These are phyloP conservation scores for Acrocephalus scirpaceus DNA, from an alignment of 2,797 vertebrate species.

Conservation along the genomic window DNA sequence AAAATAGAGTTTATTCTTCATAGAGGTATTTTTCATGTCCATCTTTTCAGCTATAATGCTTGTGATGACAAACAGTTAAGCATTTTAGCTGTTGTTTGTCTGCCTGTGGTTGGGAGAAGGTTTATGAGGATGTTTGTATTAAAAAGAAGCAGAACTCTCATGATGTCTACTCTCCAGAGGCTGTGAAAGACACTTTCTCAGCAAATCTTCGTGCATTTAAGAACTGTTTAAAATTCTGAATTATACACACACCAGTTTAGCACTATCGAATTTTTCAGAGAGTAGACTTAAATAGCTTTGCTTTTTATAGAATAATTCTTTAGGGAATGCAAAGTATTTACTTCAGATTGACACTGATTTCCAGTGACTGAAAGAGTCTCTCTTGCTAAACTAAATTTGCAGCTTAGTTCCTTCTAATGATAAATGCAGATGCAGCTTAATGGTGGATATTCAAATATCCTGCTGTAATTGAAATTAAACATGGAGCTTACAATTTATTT, in stretches of 20 bases:
- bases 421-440: conserved; percentile 38
- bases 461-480: conserved; percentile 44
- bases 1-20: neutral
- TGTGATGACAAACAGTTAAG: neutral
- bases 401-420: conserved; percentile 46
- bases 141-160: rapidly evolving
- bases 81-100: neutral
- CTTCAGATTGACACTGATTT: conserved; percentile 71
- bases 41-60: neutral
- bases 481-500: neutral
- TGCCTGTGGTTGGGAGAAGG: neutral
- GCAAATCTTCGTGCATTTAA: conserved; percentile 5
- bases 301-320: conserved; percentile 54
- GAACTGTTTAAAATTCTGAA: conserved; percentile 18
- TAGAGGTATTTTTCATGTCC: neutral
- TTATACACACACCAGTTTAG: conserved; percentile 14
- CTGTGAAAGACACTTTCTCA: conserved; percentile 45
- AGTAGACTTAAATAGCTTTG: conserved; percentile 38
- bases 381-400: conserved; percentile 70
- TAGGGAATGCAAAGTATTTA: conserved; percentile 51
- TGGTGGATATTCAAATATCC: conserved; percentile 46
- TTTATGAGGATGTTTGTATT: neutral
- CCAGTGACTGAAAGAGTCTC: conserved; percentile 59
- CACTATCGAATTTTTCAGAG: conserved; percentile 19
- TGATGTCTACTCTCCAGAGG: conserved; percentile 1